Conservation (phyloP, 2,888 invertebrate species). For the Cosmia trapezina region DNA sequence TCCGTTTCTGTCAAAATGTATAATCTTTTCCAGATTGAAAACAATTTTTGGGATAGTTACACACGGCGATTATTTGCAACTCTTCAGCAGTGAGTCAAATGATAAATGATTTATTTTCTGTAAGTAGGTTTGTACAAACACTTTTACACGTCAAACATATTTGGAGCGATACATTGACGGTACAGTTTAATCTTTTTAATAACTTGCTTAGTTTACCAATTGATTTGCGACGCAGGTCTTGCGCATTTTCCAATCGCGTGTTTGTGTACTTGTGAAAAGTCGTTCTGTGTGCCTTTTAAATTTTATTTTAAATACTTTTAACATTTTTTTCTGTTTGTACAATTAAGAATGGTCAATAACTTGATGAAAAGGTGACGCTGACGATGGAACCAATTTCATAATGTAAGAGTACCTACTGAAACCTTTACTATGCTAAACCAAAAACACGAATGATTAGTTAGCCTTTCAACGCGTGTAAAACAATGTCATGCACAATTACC, state of each 20-base stretch:
- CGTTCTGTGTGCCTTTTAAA: background rate
- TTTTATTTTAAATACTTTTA: background rate
- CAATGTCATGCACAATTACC: constrained; percentile 15
- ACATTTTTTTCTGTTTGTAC: background rate
- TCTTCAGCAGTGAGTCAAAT: no score
- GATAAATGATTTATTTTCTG: no score
- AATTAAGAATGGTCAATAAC: background rate
- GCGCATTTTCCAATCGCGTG: no score
- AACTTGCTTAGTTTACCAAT: no score
- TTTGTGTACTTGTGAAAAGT: background rate
- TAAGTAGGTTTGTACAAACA: no score
- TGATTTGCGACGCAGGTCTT: no score
- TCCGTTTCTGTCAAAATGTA: background rate
- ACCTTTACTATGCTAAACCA: background rate
- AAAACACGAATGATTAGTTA: constrained; percentile 9
- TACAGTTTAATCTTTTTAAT: no score
- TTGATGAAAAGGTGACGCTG: background rate
- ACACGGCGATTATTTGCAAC: background rate
- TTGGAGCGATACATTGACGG: no score
- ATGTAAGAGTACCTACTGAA: background rate
- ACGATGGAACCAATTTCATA: background rate
- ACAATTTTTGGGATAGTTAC: background rate
- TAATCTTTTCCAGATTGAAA: no score
- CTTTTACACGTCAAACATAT: no score
- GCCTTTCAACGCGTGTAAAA: background rate